A percentile compares a stretch with the other conserved stretches of the same genome.
phyloP scores from a whole-genome alignment of 2,888 invertebrate genomes.

The Scaptomyza caliginosa region DNA sequence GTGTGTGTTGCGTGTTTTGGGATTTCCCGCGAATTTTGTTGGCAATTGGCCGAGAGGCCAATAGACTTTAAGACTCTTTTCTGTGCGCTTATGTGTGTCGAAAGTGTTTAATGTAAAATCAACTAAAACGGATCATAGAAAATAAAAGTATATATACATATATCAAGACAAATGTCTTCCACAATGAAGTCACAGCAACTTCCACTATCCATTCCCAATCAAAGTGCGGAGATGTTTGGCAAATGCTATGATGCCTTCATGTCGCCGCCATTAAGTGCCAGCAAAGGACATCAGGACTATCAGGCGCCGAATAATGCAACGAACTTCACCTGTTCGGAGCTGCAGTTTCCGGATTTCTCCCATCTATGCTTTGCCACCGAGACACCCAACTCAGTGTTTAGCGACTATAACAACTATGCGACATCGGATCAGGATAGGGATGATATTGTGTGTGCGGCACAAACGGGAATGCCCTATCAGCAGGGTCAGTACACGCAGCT shows the following conservation, averaged over 20 bases:
- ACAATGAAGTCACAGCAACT: slow-evolving; percentile 67
- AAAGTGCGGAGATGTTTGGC: slow-evolving; percentile 43
- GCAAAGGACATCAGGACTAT: slow-evolving; percentile 46
- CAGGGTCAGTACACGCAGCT: slow-evolving; percentile 73
- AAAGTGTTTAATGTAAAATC: slow-evolving; percentile 62
- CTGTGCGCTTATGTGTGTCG: slow-evolving; percentile 50
- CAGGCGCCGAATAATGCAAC: slow-evolving; percentile 60
- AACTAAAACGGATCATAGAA: slow-evolving; percentile 1
- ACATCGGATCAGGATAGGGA: slow-evolving; percentile 59
- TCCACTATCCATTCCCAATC: slow-evolving; percentile 60
- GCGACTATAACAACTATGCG: slow-evolving; percentile 60
- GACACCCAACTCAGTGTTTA: slow-evolving; percentile 83
- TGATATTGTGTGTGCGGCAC: slow-evolving; percentile 64
- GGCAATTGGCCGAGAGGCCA: slow-evolving; percentile 65
- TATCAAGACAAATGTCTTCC: slow-evolving; percentile 65
- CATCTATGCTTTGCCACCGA: slow-evolving; percentile 78
- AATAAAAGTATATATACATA: slow-evolving; percentile 1
- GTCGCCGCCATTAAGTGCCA: slow-evolving; percentile 78
- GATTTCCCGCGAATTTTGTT: slow-evolving; percentile 81
- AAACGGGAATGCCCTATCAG: slow-evolving; percentile 60
- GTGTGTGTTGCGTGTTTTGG: slow-evolving; percentile 57
- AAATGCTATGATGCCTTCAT: slow-evolving; percentile 62
- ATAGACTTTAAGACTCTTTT: slow-evolving; percentile 36
- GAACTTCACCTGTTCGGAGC: slow-evolving; percentile 67
- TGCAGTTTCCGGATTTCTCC: slow-evolving; percentile 81